Evolutionary conservation across 2,888 invertebrate genomes (phyloP).

Genomic region (Plusia festucae): DNA sequence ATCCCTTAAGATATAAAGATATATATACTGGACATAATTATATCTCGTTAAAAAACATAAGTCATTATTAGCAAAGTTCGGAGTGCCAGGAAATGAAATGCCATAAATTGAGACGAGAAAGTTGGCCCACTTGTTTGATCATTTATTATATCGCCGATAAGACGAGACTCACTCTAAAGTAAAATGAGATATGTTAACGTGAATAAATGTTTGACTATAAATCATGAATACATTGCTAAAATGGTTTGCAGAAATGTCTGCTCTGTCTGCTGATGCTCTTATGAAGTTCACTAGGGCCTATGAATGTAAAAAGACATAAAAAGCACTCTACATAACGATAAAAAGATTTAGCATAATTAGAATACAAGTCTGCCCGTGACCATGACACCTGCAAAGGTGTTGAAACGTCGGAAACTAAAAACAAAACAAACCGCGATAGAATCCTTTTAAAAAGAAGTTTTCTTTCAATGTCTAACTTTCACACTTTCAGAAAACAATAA

Average conservation of each 20-base stretch:
- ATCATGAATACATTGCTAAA: conserved; percentile 13
- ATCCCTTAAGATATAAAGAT: too few species aligned
- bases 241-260: neutral
- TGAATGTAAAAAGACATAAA: too few species aligned
- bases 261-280: too few species aligned
- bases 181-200: conserved; percentile 20
- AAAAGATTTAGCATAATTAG: too few species aligned
- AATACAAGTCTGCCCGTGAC: too few species aligned
- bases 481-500: too few species aligned
- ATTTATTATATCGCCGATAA: conserved; percentile 44
- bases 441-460: too few species aligned
- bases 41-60: conserved; percentile 22
- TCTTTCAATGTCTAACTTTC: too few species aligned
- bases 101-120: conserved; percentile 43
- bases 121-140: conserved; percentile 34
- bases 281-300: neutral
- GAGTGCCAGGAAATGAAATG: conserved; percentile 48
- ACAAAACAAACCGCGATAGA: too few species aligned
- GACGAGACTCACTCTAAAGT: neutral
- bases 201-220: conserved; percentile 23
- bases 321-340: too few species aligned
- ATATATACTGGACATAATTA: conserved; percentile 28
- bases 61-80: conserved; percentile 52
- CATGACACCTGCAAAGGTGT: too few species aligned
- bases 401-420: too few species aligned